Evolutionary conservation across 1,140 invertebrate genomes (phyloP).

Genomic region (Belonocnema kinseyi): DNA sequence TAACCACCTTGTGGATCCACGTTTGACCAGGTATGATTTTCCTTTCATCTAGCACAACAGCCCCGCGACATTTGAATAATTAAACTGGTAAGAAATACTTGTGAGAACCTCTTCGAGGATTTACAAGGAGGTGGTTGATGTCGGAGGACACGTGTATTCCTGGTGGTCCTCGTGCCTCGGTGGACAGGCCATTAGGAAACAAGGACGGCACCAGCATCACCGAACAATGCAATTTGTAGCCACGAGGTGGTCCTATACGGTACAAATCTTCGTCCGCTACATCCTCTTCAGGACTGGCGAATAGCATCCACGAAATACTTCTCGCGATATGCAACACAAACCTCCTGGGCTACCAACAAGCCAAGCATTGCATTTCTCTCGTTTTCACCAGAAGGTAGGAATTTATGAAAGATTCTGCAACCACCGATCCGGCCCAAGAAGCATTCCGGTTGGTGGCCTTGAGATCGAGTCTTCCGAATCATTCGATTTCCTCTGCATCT

Average conservation of each 20-base stretch:
- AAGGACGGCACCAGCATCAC: conserved; percentile 47
- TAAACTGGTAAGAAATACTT: conserved; percentile 39
- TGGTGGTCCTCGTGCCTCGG: conserved; percentile 22
- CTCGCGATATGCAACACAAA: conserved; percentile 53
- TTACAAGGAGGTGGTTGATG: conserved; percentile 35
- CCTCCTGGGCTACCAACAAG: conserved; percentile 53
- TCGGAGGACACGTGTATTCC: conserved; percentile 28
- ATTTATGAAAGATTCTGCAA: conserved; percentile 54
- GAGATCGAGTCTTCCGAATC: conserved; percentile 6
- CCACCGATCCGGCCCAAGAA: conserved; percentile 41
- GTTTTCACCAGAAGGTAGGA: conserved; percentile 44
- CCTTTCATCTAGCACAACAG: conserved; percentile 23
- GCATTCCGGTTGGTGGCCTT: conserved; percentile 44
- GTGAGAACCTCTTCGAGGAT: conserved; percentile 39
- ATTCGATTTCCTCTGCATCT: conserved; percentile 10
- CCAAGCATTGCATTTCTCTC: conserved; percentile 46
- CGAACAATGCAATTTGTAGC: conserved; percentile 67
- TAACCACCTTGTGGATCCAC: too few relatives aligned
- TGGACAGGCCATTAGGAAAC: conserved; percentile 52
- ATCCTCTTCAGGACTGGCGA: conserved; percentile 33
- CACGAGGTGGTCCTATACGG: conserved; percentile 43
- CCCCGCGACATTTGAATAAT: conserved; percentile 32
- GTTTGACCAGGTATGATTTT: neutral
- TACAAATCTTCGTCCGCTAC: neutral
- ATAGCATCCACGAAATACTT: conserved; percentile 56